A percentile compares a stretch with the other conserved stretches of the same genome.
phyloP scores from a whole-genome alignment of 2,888 invertebrate species.

The Troides oblongomaculatus region DNA sequence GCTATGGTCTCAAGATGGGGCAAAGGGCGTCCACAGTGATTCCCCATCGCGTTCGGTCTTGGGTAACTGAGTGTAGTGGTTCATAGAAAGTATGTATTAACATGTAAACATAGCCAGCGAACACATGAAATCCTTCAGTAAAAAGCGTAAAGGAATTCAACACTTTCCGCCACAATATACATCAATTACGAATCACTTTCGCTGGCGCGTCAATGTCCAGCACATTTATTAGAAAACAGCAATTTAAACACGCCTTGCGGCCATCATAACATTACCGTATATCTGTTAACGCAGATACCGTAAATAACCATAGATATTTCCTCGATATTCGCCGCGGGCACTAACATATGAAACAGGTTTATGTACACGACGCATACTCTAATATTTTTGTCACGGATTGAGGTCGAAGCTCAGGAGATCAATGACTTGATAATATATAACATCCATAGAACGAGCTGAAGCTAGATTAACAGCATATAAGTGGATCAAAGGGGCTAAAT shows the following conservation, averaged over 20 bases:
- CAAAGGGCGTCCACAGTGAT: too few species aligned
- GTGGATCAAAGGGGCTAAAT: constrained; percentile 21
- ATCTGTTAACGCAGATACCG: constrained; percentile 9
- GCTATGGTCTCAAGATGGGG: too few species aligned
- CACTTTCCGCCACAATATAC: too few species aligned
- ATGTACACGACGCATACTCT: constrained; percentile 9
- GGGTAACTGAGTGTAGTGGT: too few species aligned
- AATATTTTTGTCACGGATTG: constrained; percentile 25
- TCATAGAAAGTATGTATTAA: too few species aligned
- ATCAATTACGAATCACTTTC: constrained; percentile 10
- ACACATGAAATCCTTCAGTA: too few species aligned
- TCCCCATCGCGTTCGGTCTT: too few species aligned
- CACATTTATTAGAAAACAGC: constrained; percentile 20
- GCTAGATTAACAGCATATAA: constrained; percentile 15
- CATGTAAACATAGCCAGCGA: too few species aligned
- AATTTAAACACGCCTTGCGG: constrained; percentile 12
- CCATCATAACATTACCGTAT: constrained; percentile 12
- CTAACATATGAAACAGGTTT: constrained; percentile 14
- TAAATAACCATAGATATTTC: constrained; percentile 20
- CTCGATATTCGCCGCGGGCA: constrained; percentile 10
- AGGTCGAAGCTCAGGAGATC: constrained; percentile 19
- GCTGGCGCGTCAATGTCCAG: constrained; percentile 1
- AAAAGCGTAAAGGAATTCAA: too few species aligned
- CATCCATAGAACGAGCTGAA: not conserved
- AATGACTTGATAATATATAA: constrained; percentile 21